phyloP scores from a whole-genome alignment of 2,888 invertebrate genomes.

The Odontothrips loti region DNA sequence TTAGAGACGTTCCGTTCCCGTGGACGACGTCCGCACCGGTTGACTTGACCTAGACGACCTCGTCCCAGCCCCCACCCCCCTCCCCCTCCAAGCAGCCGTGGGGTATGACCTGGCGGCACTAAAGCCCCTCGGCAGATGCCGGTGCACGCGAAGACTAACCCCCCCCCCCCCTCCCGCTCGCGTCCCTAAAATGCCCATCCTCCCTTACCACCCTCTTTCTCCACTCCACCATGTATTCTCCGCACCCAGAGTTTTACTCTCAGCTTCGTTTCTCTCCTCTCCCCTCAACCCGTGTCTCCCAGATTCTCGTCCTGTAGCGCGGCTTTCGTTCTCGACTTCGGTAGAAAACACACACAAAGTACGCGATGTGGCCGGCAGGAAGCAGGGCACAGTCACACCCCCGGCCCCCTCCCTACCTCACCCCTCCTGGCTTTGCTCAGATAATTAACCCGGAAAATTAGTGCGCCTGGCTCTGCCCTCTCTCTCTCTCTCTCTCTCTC shows the following conservation, averaged over 20 bases:
- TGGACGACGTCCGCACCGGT: too few species aligned
- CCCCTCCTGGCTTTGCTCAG: not conserved
- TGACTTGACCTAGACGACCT: not conserved
- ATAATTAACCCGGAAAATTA: slow-evolving; percentile 21
- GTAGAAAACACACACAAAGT: not conserved
- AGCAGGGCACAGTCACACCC: not conserved
- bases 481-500: too few species aligned
- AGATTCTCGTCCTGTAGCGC: not conserved
- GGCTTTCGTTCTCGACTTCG: not conserved
- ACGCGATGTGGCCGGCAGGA: not conserved
- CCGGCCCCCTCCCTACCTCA: too few species aligned
- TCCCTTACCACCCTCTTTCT: not conserved
- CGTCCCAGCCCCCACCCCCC: not conserved
- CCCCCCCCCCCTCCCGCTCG: not conserved
- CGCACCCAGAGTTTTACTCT: not conserved
- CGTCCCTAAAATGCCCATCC: not conserved
- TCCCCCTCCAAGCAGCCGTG: not conserved
- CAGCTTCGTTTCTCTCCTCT: not conserved
- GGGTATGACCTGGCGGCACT: not conserved
- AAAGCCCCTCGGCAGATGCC: slow-evolving; percentile 6
- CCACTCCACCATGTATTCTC: too few species aligned
- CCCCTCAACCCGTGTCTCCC: too few species aligned
- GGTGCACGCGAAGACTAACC: not conserved
- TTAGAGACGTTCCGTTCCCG: too few species aligned
- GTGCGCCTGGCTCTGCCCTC: not conserved